Conservation (phyloP, 2,113 vertebrate genomes). For the Sinocyclocheilus anophthalmus region DNA sequence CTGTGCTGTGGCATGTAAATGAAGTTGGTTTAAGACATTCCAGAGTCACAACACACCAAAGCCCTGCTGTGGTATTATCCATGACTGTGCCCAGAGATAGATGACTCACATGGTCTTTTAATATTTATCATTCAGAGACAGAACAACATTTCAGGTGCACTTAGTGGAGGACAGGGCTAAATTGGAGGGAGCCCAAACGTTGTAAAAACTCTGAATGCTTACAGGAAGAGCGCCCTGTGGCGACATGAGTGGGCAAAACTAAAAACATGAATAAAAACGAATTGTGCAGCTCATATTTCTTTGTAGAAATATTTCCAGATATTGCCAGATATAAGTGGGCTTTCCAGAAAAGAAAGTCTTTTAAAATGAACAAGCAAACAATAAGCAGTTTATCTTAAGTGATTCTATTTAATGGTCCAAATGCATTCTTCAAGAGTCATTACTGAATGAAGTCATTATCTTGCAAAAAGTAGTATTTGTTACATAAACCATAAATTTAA, state of each 20-base stretch:
- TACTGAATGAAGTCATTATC: neutral
- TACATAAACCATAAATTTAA: neutral
- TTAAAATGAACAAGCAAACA: neutral
- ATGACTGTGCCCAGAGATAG: conserved; percentile 27
- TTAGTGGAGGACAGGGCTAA: conserved; percentile 2
- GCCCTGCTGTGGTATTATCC: conserved; percentile 33
- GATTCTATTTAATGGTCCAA: neutral
- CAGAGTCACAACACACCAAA: conserved; percentile 22
- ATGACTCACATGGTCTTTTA: conserved; percentile 49
- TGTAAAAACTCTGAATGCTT: conserved; percentile 19
- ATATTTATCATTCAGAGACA: conserved; percentile 49
- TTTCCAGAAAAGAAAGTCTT: neutral
- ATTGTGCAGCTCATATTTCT: neutral
- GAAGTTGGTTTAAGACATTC: conserved; percentile 36
- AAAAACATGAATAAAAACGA: neutral
- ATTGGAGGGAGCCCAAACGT: conserved; percentile 33
- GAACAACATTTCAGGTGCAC: conserved; percentile 39
- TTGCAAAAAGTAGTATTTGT: neutral
- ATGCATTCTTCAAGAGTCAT: neutral
- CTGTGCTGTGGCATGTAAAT: conserved; percentile 47
- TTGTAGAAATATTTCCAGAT: neutral
- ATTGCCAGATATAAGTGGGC: too few relatives aligned
- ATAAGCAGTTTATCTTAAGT: neutral
- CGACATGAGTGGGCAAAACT: neutral
- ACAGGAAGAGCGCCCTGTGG: neutral